A percentile compares a stretch with the other conserved stretches of the same genome.
Conservation (phyloP, 2,888 invertebrate species). For the Pheosia tremula region DNA sequence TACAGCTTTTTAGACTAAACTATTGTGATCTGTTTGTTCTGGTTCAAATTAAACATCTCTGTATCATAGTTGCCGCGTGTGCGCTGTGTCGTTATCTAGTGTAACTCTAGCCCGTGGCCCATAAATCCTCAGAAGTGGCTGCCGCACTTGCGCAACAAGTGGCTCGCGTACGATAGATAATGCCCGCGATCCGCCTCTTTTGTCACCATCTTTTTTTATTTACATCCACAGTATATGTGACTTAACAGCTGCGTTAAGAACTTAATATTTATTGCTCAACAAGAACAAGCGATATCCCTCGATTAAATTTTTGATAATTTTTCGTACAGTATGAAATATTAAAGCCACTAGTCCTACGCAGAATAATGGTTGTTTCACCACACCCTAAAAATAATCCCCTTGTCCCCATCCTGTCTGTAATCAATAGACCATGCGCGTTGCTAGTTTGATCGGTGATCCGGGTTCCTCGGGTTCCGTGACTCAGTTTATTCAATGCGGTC, state of each 20-base stretch:
- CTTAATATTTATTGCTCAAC: background rate
- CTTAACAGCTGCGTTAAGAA: background rate
- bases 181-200: slow-evolving; percentile 48
- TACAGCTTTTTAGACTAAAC: slow-evolving; percentile 28
- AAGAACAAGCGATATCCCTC: background rate
- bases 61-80: slow-evolving; percentile 52
- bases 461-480: slow-evolving; percentile 73
- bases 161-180: slow-evolving; percentile 56
- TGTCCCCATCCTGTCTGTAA: slow-evolving; percentile 57
- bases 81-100: slow-evolving; percentile 73
- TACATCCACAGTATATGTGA: background rate
- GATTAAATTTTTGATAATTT: slow-evolving; percentile 1
- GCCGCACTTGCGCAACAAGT: slow-evolving; percentile 76
- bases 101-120: slow-evolving; percentile 71
- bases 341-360: slow-evolving; percentile 12
- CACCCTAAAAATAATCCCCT: slow-evolving; percentile 50
- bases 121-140: slow-evolving; percentile 73
- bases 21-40: slow-evolving; percentile 56
- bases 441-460: slow-evolving; percentile 69
- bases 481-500: slow-evolving; percentile 68
- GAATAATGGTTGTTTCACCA: slow-evolving; percentile 30
- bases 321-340: background rate
- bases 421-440: slow-evolving; percentile 64
- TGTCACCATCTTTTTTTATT: slow-evolving; percentile 45
- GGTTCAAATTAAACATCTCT: slow-evolving; percentile 57